phyloP scores from a whole-genome alignment of 2,888 invertebrate genomes.

The Lasioglossum leucozonium region DNA sequence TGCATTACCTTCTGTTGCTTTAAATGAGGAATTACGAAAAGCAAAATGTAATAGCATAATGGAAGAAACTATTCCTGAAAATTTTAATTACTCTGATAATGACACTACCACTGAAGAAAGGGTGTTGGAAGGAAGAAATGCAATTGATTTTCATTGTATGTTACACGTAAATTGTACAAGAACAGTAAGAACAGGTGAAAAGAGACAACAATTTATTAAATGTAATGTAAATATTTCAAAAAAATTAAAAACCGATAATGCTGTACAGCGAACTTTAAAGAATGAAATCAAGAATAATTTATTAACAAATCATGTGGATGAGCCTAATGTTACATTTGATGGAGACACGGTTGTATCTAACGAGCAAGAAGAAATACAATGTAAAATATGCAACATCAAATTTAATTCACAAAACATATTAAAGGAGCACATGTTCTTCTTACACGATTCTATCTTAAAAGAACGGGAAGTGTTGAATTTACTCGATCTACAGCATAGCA shows the following conservation, averaged over 20 bases:
- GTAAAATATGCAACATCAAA: slow-evolving; percentile 28
- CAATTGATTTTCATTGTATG: neutral
- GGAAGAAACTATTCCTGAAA: neutral
- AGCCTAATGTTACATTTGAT: neutral
- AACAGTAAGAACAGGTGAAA: neutral
- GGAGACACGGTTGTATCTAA: neutral
- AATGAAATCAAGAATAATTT: neutral
- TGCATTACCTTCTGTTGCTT: neutral
- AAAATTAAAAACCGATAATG: neutral
- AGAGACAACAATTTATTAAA: slow-evolving; percentile 23
- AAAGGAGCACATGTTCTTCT: slow-evolving; percentile 38
- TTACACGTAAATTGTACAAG: slow-evolving; percentile 27
- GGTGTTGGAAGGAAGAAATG: neutral
- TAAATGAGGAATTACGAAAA: neutral
- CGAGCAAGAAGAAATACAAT: neutral
- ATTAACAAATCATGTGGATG: neutral
- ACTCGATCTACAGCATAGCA: neutral
- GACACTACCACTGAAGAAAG: neutral
- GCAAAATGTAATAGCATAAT: neutral
- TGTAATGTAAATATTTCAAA: slow-evolving; percentile 13
- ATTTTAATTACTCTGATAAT: neutral
- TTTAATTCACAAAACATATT: slow-evolving; percentile 22
- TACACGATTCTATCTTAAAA: slow-evolving; percentile 28
- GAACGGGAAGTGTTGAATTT: neutral
- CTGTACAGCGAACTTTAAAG: neutral